Percentiles rank a stretch among this genome's conserved stretches.
Conservation (phyloP, 2,888 invertebrate genomes). For the Masnerella sp. region DNA sequence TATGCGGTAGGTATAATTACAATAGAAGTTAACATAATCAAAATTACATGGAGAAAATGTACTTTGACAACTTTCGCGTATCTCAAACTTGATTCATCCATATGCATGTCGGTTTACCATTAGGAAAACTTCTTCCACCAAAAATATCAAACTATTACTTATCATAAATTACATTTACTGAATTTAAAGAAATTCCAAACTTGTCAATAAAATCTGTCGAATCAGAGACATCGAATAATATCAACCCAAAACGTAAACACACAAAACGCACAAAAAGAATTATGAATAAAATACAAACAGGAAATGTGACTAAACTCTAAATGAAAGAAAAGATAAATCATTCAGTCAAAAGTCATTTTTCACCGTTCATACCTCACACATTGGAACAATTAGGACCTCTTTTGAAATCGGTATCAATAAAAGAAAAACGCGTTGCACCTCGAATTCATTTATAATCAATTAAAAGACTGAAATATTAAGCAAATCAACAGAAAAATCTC, state of each 20-base stretch:
- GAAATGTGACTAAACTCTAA: no score
- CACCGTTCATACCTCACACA: not conserved
- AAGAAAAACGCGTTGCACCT: slow-evolving; percentile 25
- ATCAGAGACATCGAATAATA: no score
- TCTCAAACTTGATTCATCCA: slow-evolving; percentile 37
- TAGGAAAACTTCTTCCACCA: slow-evolving; percentile 7
- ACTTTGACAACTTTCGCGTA: slow-evolving; percentile 23
- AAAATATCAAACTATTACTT: slow-evolving; percentile 15
- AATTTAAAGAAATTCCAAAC: no score
- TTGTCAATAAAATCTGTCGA: no score
- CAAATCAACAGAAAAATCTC: slow-evolving; percentile 51
- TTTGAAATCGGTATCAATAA: slow-evolving; percentile 31
- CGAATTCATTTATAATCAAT: slow-evolving; percentile 50
- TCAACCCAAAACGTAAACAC: no score
- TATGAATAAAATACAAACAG: no score
- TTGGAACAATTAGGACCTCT: slow-evolving; percentile 28
- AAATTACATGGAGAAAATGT: slow-evolving; percentile 37
- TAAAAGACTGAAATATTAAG: slow-evolving; percentile 41
- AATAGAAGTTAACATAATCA: slow-evolving; percentile 38
- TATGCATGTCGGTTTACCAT: slow-evolving; percentile 34
- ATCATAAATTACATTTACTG: no score
- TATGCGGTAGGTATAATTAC: slow-evolving; percentile 33
- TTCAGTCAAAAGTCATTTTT: slow-evolving; percentile 8
- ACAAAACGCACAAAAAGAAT: no score
- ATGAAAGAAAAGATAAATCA: slow-evolving; percentile 5